phyloP scores from a whole-genome alignment of 2,888 invertebrate species.

The Agriopis leucophaearia region DNA sequence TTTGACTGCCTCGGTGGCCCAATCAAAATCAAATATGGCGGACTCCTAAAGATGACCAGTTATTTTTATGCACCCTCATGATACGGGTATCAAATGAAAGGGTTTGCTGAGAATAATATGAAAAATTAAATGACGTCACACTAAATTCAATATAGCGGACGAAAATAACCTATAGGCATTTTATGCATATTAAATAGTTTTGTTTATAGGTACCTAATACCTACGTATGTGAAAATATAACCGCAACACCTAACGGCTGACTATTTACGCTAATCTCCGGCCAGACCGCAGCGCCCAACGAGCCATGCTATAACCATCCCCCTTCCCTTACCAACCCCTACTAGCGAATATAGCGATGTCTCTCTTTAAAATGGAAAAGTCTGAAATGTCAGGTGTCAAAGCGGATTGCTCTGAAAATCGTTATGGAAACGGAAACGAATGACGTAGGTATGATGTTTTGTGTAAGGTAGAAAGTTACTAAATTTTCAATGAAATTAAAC shows the following conservation, averaged over 20 bases:
- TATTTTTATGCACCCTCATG: too few relatives aligned
- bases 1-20: too few relatives aligned
- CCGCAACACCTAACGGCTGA: slow-evolving; percentile 45
- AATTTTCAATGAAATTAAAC: too few relatives aligned
- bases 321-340: slow-evolving; percentile 37
- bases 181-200: not conserved
- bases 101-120: too few relatives aligned
- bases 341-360: slow-evolving; percentile 32
- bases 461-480: too few relatives aligned
- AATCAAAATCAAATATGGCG: too few relatives aligned
- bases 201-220: not conserved
- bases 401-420: slow-evolving; percentile 47
- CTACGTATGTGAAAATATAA: slow-evolving; percentile 14
- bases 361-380: slow-evolving; percentile 43
- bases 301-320: slow-evolving; percentile 38
- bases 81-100: too few relatives aligned
- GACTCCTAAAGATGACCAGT: too few relatives aligned
- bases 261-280: slow-evolving; percentile 58
- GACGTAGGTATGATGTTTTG: too few relatives aligned
- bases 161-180: not conserved
- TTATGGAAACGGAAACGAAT: not conserved
- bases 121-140: too few relatives aligned
- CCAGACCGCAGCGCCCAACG: slow-evolving; percentile 51
- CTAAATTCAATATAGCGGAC: too few relatives aligned
- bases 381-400: slow-evolving; percentile 53